These are phyloP conservation scores for Catocala fraxini DNA, from an alignment of 2,888 invertebrate genomes.

Conservation along the genomic window DNA sequence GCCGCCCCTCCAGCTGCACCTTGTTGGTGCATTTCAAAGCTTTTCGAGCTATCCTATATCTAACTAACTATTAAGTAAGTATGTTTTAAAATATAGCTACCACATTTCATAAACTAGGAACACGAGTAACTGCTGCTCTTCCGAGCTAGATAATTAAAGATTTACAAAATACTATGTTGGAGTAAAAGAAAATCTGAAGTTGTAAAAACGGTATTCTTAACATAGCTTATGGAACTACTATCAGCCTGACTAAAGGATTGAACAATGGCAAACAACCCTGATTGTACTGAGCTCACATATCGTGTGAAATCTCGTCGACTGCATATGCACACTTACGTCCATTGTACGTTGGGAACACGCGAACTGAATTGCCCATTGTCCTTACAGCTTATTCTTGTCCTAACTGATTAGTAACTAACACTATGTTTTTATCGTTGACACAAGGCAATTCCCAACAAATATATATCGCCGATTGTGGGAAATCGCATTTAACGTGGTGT, in stretches of 20 bases:
- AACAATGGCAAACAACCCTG: conserved; percentile 56
- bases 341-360: conserved; percentile 71
- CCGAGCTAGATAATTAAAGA: no score
- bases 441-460: conserved; percentile 78
- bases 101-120: no score
- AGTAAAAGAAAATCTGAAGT: not conserved
- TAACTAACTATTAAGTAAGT: no score
- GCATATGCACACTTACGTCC: conserved; percentile 54
- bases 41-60: no score
- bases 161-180: not conserved
- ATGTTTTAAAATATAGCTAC: no score
- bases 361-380: conserved; percentile 75
- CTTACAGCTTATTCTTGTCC: conserved; percentile 71
- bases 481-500: conserved; percentile 65
- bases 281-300: conserved; percentile 42
- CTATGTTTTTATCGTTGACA: conserved; percentile 74
- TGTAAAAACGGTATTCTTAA: conserved; percentile 13
- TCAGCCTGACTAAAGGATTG: conserved; percentile 42
- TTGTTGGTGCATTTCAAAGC: no score
- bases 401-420: conserved; percentile 78
- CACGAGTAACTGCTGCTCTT: no score
- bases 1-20: no score
- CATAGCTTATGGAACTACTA: conserved; percentile 42
- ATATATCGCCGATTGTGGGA: conserved; percentile 73
- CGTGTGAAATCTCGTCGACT: conserved; percentile 67